Evolutionary conservation across 2,113 vertebrate species (phyloP).

Genomic region (Noturus placidus): DNA sequence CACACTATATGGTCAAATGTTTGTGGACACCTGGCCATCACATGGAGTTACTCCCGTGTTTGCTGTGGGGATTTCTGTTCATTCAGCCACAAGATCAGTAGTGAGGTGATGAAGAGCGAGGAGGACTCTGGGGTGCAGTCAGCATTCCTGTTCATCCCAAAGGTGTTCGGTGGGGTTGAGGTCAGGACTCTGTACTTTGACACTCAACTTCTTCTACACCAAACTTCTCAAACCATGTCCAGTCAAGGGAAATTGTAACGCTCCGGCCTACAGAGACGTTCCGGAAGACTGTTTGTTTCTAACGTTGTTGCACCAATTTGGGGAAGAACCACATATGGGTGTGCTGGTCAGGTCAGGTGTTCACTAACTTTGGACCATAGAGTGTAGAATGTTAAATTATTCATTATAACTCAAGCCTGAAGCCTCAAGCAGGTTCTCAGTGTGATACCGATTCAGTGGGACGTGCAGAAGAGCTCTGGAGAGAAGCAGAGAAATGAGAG

Average conservation of each 20-base stretch:
- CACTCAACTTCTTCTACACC: neutral
- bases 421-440: neutral
- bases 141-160: neutral
- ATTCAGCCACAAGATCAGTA: neutral
- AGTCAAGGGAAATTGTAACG: neutral
- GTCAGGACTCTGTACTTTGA: neutral
- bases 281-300: neutral
- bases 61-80: neutral
- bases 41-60: neutral
- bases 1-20: neutral
- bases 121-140: neutral
- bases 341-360: neutral
- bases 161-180: neutral
- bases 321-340: neutral
- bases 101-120: neutral
- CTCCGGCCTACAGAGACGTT: neutral
- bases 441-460: neutral
- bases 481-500: neutral
- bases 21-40: neutral
- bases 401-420: neutral
- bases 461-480: neutral
- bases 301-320: neutral
- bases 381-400: neutral
- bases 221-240: neutral
- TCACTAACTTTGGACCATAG: neutral